A percentile compares a stretch with the other conserved stretches of the same genome.
Conservation (phyloP, 2,797 vertebrate genomes). For the Lutjanus argentimaculatus region DNA sequence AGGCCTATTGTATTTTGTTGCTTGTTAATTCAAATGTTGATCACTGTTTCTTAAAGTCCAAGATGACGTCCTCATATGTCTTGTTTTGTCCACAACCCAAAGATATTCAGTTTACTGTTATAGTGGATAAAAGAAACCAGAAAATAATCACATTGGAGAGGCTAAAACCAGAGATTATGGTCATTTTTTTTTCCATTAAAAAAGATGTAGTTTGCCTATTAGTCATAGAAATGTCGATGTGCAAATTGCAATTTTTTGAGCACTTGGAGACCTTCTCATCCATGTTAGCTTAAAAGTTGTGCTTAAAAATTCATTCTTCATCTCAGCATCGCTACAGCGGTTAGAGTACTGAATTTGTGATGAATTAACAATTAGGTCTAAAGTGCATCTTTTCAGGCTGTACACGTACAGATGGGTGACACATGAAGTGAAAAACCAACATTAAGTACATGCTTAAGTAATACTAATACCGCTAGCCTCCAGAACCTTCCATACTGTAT, state of each 20-base stretch:
- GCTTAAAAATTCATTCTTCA: background rate
- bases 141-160: no score
- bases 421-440: background rate
- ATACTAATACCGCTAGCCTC: background rate
- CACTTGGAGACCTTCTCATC: background rate
- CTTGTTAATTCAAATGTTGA: no score
- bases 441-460: background rate
- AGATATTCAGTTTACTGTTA: no score
- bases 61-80: no score
- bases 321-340: background rate
- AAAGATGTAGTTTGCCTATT: background rate
- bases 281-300: background rate
- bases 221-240: background rate
- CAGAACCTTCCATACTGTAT: background rate
- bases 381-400: background rate
- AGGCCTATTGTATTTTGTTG: no score
- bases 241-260: background rate
- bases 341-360: background rate
- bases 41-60: no score
- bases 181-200: no score
- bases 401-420: no score
- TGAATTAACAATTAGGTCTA: background rate
- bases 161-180: no score
- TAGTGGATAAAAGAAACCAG: no score
- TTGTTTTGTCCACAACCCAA: no score